Conservation (phyloP, 2,113 vertebrate genomes). For the Telmatochromis sp. region DNA sequence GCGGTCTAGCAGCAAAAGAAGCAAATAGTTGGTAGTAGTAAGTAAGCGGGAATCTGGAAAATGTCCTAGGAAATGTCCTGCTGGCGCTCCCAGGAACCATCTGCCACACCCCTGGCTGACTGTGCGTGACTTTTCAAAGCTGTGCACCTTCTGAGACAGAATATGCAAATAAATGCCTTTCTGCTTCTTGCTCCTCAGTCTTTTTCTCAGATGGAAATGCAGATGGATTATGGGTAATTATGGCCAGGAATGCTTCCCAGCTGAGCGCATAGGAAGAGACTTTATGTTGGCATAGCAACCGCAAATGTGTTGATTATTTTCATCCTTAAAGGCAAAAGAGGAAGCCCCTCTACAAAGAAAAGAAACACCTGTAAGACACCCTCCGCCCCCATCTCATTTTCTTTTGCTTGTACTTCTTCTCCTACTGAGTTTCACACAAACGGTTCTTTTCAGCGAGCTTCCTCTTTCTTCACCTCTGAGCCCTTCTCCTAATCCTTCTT, state of each 20-base stretch:
- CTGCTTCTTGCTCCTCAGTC: not conserved
- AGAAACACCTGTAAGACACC: conserved; percentile 45
- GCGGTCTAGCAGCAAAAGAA: not conserved
- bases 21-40: not conserved
- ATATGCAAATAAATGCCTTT: conserved; percentile 21
- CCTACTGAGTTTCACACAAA: not conserved
- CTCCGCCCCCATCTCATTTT: not conserved
- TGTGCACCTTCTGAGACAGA: not conserved
- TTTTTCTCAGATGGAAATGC: not conserved
- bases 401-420: not conserved
- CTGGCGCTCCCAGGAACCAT: not conserved
- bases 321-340: conserved; percentile 45
- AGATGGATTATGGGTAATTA: conserved; percentile 65
- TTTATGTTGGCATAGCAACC: conserved; percentile 61
- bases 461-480: not conserved
- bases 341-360: conserved; percentile 57
- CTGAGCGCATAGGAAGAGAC: conserved; percentile 32
- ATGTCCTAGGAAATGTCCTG: not conserved
- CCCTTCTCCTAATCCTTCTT: not conserved
- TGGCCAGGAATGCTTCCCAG: conserved; percentile 47
- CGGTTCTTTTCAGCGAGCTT: not conserved
- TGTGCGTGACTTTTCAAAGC: not conserved
- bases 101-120: not conserved
- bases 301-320: conserved; percentile 61
- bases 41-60: not conserved